A percentile compares a stretch with the other conserved stretches of the same genome.
phyloP scores from a whole-genome alignment of 2,113 vertebrate species.

The Bos indicus region DNA sequence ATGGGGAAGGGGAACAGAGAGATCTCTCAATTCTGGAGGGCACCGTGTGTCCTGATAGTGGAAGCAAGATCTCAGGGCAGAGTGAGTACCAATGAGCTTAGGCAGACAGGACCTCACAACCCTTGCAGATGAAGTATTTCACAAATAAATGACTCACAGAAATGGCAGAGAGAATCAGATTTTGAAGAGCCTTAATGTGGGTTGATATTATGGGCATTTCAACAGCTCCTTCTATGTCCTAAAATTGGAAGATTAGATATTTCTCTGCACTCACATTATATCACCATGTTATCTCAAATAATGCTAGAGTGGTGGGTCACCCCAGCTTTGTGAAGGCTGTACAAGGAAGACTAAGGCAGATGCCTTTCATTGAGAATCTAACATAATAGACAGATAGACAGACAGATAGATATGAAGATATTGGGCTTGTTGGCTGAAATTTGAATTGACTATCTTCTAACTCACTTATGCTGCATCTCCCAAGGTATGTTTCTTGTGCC shows the following conservation, averaged over 20 bases:
- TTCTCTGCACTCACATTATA: background rate
- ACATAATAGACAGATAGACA: background rate
- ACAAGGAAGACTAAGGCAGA: background rate
- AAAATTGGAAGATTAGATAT: background rate
- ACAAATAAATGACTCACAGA: background rate
- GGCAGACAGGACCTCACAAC: accelerated
- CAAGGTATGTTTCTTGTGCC: background rate
- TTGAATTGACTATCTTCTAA: background rate
- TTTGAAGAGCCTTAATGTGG: background rate
- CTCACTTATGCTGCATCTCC: background rate
- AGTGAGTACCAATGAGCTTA: accelerated
- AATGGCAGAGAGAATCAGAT: background rate
- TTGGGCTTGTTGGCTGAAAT: background rate
- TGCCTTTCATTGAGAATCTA: background rate
- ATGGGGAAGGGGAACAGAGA: background rate
- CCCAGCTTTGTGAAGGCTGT: background rate
- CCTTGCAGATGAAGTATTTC: background rate
- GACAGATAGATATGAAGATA: background rate
- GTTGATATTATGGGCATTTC: background rate
- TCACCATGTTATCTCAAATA: background rate
- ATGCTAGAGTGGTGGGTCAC: background rate
- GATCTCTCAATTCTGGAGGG: background rate
- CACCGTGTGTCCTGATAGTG: accelerated
- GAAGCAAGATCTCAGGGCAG: background rate
- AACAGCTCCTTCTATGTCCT: background rate